These are phyloP conservation scores for Ophiodon elongatus DNA, from an alignment of 2,113 vertebrate genomes.

Conservation along the genomic window DNA sequence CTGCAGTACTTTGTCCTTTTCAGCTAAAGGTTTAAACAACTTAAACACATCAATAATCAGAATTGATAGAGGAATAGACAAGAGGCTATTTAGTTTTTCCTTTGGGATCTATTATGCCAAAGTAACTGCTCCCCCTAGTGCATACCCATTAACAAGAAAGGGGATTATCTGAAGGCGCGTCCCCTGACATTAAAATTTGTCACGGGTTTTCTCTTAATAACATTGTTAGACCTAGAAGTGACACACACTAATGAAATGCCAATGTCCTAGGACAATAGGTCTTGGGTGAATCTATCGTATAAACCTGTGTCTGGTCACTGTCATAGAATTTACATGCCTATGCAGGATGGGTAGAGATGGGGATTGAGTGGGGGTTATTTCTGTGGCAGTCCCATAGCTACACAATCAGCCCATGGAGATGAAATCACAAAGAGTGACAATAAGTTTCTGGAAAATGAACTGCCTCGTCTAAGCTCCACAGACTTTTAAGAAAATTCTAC, in stretches of 20 bases:
- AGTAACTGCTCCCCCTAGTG: slow-evolving; percentile 57
- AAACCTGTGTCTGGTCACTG: slow-evolving; percentile 73
- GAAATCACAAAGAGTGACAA: slow-evolving; percentile 33
- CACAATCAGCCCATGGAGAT: slow-evolving; percentile 28
- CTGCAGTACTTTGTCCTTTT: background rate
- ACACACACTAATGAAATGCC: slow-evolving; percentile 67
- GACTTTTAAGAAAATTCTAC: slow-evolving; percentile 15
- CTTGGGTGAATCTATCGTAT: slow-evolving; percentile 45
- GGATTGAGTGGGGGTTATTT: slow-evolving; percentile 36
- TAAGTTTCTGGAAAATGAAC: slow-evolving; percentile 3
- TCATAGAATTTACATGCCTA: slow-evolving; percentile 66
- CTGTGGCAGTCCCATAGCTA: slow-evolving; percentile 21
- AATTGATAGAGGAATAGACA: slow-evolving; percentile 6
- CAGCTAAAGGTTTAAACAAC: slow-evolving; percentile 1
- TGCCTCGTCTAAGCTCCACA: background rate
- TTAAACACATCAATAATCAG: slow-evolving; percentile 12
- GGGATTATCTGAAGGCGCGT: slow-evolving; percentile 73
- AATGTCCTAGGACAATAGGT: slow-evolving; percentile 51
- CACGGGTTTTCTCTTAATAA: slow-evolving; percentile 68
- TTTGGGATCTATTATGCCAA: slow-evolving; percentile 42
- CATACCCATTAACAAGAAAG: slow-evolving; percentile 64
- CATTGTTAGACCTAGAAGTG: slow-evolving; percentile 66
- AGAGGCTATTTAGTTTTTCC: slow-evolving; percentile 44
- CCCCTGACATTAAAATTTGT: slow-evolving; percentile 78
- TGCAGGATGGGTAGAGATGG: slow-evolving; percentile 47